phyloP scores from a whole-genome alignment of 2,797 vertebrate genomes.

The Coreius guichenoti region DNA sequence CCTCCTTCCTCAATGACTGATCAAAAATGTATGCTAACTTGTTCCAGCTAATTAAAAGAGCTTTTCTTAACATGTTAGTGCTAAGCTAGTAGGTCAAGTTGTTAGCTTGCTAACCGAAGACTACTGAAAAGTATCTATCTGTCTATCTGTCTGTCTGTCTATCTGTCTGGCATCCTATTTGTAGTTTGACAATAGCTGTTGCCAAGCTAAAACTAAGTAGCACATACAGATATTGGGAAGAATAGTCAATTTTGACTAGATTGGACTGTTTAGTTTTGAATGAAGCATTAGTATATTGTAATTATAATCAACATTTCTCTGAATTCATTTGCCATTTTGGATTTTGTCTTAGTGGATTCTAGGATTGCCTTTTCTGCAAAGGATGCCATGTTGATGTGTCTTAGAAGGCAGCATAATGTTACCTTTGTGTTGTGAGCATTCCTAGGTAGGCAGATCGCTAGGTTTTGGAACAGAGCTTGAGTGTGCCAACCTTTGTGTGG shows the following conservation, averaged over 20 bases:
- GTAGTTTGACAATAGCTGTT: background rate
- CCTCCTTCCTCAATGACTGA: background rate
- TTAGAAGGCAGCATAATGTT: background rate
- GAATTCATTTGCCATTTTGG: background rate
- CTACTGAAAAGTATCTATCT: no score
- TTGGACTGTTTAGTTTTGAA: background rate
- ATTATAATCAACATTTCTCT: slow-evolving; percentile 27
- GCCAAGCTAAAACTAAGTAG: background rate
- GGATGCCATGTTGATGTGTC: background rate
- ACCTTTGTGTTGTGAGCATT: background rate
- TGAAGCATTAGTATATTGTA: background rate
- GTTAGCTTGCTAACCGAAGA: background rate
- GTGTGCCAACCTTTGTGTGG: slow-evolving; percentile 51
- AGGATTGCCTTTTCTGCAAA: background rate
- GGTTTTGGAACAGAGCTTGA: background rate
- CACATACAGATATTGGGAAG: background rate
- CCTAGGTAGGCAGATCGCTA: background rate
- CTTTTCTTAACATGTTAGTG: background rate
- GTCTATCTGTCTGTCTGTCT: background rate
- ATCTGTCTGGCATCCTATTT: background rate
- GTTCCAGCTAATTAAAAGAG: background rate
- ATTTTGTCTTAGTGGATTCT: background rate
- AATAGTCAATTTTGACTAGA: background rate
- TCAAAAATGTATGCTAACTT: background rate
- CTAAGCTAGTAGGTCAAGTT: background rate